Base-by-base conservation (phyloP, 2,113 vertebrate species). In the Oryzias javanicus region DNA sequence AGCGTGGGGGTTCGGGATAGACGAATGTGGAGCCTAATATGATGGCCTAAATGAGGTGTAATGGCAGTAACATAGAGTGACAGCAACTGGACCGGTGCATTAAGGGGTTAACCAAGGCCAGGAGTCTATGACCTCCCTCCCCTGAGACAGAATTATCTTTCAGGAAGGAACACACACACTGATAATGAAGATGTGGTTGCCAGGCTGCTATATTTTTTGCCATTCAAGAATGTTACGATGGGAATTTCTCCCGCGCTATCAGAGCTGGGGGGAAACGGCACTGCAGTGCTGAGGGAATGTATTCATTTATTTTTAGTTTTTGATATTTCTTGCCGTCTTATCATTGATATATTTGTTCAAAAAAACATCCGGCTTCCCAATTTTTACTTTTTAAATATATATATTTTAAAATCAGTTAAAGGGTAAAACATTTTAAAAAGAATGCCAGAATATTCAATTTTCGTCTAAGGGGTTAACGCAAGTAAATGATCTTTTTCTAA, bases 71-170 rank as follows among this genome's bases (percentile, higher is more conserved):
- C 80, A 90, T 88, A 70, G 83, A 90, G 79, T 85, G 85, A 85
- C 88, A 86, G 88, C 75, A 64, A 81, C 80, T 58, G 78, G 70
- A 64, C 41, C 72, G 81, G 80, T 88, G 80, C 85, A 88, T 90
- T 87, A 87, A 81, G 84, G 83, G 88, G 88, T 88, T 86, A 88
- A 86, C 78, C 76, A 84, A 88, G 85, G 82, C 77, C 85, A 86
- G 78, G 67, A 84, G 86, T 84, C 77, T 4, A 50, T 81, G 85
- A 87, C 88, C 89, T 82, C 35, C 48, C 48, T 60, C 86, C 83
- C 80, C 19, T 5, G 88, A 70, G 86, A 83, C 75, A 42, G 50
- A 79, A 89, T 85, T 79, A 85, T 83, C 64, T 80, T 54, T 71
- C 68, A 46, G 56, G 46, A 53, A 71, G 54, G 20, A 62, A 64